Conservation (phyloP, 2,113 vertebrate species). For the human (Homo sapiens) region GRCh38 chrX:111725001-111725500, state of each 20-base stretch:
- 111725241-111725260: not conserved
- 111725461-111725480: not conserved
- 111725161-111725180: not conserved
- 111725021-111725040: slow-evolving; percentile 83
- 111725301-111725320: not conserved
- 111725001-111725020: slow-evolving; percentile 87
- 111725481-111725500: not conserved
- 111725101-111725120: not conserved
- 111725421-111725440: not conserved
- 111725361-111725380: not conserved
- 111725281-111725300: slow-evolving; percentile 6
- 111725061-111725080: slow-evolving; percentile 84
- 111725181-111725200: not conserved
- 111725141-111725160: not conserved
- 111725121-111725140: not conserved
- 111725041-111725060: slow-evolving; percentile 85
- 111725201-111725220: not conserved
- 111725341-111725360: not conserved
- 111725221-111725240: not conserved
- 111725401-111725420: not conserved
- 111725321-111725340: not conserved
- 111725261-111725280: not conserved
- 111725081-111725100: not conserved
- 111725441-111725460: not conserved
- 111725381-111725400: not conserved